Conservation (phyloP, 2,113 vertebrate genomes). For the Ptychochromis oligacanthus region DNA sequence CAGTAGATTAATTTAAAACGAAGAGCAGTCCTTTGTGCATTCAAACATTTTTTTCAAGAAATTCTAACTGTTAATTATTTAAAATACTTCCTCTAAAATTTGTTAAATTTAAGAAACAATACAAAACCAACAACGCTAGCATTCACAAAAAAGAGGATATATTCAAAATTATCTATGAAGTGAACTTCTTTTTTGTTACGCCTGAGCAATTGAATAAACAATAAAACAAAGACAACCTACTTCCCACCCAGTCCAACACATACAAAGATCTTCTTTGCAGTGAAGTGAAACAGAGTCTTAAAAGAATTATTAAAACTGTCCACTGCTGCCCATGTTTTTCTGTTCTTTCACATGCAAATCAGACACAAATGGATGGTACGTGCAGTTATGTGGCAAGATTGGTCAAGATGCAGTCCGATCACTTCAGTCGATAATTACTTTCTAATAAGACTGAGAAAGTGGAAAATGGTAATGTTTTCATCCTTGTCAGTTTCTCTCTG, state of each 20-base stretch:
- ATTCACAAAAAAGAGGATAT: no score
- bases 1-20: no score
- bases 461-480: neutral
- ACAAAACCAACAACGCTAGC: no score
- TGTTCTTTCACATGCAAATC: neutral
- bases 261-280: neutral
- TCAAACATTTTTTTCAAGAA: no score
- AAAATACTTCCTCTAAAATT: no score
- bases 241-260: neutral
- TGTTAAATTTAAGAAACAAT: no score
- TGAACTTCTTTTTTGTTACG: no score
- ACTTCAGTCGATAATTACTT: neutral
- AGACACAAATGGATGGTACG: neutral
- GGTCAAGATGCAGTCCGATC: neutral
- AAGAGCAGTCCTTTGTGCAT: no score
- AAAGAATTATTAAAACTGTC: neutral
- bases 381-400: neutral
- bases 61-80: no score
- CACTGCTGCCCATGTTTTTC: neutral
- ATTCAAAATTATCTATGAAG: no score
- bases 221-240: no score
- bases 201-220: no score
- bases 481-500: neutral
- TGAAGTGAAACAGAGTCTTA: neutral
- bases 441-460: neutral